Base-by-base conservation (phyloP, 2,888 invertebrate genomes). In the Habrosyne pyritoides region DNA sequence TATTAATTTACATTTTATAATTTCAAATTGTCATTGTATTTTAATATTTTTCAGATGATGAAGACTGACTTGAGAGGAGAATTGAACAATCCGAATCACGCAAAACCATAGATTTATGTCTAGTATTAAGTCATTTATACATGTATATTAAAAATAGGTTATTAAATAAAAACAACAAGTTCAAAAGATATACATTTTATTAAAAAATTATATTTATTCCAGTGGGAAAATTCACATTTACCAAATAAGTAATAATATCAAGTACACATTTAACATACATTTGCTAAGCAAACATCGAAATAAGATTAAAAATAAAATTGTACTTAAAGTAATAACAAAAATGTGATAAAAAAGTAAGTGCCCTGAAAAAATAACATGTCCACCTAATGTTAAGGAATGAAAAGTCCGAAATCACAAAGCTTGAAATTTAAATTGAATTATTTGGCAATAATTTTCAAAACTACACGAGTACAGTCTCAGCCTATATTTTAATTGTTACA, bases 61-160 rank as follows among this genome's bases (percentile, higher is more conserved):
- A 91, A 90, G 71, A 90, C 86, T 0, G 86, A 85, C 33, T 87
- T 91, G 53, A 69, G 91, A 53, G 91, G 91, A 10, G 91, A 91
- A 63, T 66, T 91, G 22, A 56, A 81, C 55, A 88, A 86, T 49
- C 84, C 84, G 2, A 84, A 77, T 30, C 42, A 77, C 77, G 48
- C 53, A 42, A 22, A 48, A 47, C 21, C 47, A 50, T 47, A 49
- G 42, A 22, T 46, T 56, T 47, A 36, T 33, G 10, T 21, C 52
- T 46, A 53, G 18, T 30, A n/a, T 10, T 21, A 24, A 24, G 24
- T 24, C 7, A 5, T 24, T 24, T 24, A 24, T 24, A 5, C 24
- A 24, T 24, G 7, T 5, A 1, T 12, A 22, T 22, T 7, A 22
- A 14, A 48, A n/a, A 10, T 22, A 10, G 47, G 3, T n/a, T n/a